Evolutionary conservation across 2,113 vertebrate genomes (phyloP).

Genomic region (Callaeas wilsoni): DNA sequence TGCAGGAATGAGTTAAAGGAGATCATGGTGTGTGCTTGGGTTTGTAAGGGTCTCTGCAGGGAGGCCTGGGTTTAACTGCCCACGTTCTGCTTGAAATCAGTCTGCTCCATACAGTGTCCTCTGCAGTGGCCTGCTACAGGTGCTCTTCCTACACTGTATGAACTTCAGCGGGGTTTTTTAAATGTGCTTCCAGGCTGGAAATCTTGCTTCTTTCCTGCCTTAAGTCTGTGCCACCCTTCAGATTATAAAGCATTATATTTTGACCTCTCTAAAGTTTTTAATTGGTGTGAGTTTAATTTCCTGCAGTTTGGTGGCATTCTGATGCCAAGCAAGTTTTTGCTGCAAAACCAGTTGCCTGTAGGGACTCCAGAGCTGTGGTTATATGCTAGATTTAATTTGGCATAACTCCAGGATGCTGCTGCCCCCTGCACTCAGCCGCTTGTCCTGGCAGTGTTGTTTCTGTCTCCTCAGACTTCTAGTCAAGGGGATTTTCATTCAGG

Average conservation of each 20-base stretch:
- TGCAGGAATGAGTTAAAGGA: neutral
- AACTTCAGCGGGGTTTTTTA: neutral
- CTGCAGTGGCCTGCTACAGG: neutral
- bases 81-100: neutral
- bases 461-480: neutral
- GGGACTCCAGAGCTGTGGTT: neutral
- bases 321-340: neutral
- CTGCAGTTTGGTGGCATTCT: neutral
- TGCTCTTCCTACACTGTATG: neutral
- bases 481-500: neutral
- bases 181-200: neutral
- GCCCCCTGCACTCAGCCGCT: neutral
- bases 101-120: neutral
- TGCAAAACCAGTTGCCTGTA: neutral
- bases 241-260: neutral
- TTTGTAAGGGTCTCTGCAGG: neutral
- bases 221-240: neutral
- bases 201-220: neutral
- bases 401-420: neutral
- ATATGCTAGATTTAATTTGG: neutral
- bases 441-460: neutral
- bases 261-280: neutral
- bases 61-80: neutral
- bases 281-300: neutral
- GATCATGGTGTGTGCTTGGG: neutral